Conservation (phyloP, 2,888 invertebrate species). For the Callinectes sapidus region DNA sequence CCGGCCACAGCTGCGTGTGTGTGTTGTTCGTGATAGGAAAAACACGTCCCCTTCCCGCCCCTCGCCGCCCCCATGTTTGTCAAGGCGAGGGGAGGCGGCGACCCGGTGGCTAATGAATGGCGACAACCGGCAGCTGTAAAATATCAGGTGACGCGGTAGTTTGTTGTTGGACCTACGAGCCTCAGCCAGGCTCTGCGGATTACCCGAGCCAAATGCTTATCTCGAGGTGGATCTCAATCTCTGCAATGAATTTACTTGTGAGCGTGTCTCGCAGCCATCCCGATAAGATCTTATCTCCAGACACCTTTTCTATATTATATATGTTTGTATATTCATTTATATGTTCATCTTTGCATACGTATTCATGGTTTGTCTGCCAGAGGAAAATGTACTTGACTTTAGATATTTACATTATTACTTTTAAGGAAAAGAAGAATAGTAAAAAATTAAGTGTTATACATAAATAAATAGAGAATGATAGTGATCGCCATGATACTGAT, state of each 20-base stretch:
- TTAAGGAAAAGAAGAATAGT: not conserved
- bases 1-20: constrained; percentile 6
- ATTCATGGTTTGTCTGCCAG: not conserved
- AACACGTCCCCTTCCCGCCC: constrained; percentile 35
- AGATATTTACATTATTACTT: not conserved
- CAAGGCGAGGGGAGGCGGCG: constrained; percentile 37
- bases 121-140: constrained; percentile 59
- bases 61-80: constrained; percentile 46
- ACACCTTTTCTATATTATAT: not conserved
- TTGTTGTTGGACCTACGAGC: constrained; percentile 29
- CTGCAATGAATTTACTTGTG: constrained; percentile 19
- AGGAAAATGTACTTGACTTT: not conserved
- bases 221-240: not conserved
- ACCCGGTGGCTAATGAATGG: constrained; percentile 54
- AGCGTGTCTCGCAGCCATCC: not conserved
- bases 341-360: not conserved
- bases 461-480: not conserved
- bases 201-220: not conserved
- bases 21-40: constrained; percentile 29
- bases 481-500: not conserved
- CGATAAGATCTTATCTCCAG: not conserved
- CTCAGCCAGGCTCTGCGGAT: not conserved
- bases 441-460: not conserved
- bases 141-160: constrained; percentile 50
- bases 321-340: not conserved